Conservation (phyloP, 2,797 vertebrate genomes). For the Buceros bicornis region DNA sequence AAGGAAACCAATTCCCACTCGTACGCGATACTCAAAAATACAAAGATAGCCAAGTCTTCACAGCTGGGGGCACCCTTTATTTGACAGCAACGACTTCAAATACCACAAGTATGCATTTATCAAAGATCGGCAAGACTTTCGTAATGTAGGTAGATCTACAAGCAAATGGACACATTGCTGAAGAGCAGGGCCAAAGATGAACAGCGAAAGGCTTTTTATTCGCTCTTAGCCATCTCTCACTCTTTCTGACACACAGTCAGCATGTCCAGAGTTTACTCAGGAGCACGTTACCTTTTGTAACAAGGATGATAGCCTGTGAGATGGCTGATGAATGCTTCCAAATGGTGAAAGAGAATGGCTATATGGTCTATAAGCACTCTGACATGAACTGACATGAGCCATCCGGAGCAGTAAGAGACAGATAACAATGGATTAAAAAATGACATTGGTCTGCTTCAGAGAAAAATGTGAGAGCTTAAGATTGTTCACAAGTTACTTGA, state of each 20-base stretch:
- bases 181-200: not conserved
- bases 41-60: not conserved
- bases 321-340: not conserved
- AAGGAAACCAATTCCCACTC: not conserved
- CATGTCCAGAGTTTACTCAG: not conserved
- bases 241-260: not conserved
- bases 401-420: not conserved
- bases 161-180: not conserved
- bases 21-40: not conserved
- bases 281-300: not conserved
- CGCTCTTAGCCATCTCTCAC: not conserved
- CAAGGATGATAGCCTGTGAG: rapidly evolving
- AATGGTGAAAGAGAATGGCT: not conserved
- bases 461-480: not conserved
- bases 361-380: not conserved
- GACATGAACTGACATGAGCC: not conserved
- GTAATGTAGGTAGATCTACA: not conserved
- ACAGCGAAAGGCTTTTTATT: not conserved
- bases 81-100: not conserved
- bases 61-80: not conserved
- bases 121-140: not conserved
- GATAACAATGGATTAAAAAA: not conserved
- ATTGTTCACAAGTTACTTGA: not conserved
- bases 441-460: not conserved
- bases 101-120: not conserved